Conservation (phyloP, 1,140 invertebrate genomes). For the Heliconius eleuchia region DNA sequence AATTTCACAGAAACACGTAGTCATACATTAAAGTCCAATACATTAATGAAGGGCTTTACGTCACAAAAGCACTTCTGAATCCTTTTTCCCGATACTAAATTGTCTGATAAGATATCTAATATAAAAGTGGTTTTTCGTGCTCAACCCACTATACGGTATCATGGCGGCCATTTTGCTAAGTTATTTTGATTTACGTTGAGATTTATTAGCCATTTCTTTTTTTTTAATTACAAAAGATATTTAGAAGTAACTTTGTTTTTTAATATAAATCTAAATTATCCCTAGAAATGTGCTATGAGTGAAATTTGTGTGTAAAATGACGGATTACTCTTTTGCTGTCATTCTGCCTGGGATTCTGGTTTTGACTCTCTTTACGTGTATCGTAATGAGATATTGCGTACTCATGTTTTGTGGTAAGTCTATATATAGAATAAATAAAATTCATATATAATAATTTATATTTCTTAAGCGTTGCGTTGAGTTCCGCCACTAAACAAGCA, state of each 20-base stretch:
- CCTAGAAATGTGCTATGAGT: neutral
- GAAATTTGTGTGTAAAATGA: conserved; percentile 15
- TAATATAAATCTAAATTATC: neutral
- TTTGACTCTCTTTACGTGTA: conserved; percentile 32
- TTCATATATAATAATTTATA: conserved; percentile 5
- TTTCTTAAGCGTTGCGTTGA: neutral
- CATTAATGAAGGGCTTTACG: conserved; percentile 13
- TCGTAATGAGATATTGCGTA: conserved; percentile 39
- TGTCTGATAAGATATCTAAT: conserved; percentile 36
- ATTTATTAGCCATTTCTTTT: neutral
- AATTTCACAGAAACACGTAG: neutral
- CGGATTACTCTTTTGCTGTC: conserved; percentile 33
- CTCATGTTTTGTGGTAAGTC: conserved; percentile 42
- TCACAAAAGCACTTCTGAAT: conserved; percentile 40
- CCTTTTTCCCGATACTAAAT: conserved; percentile 39
- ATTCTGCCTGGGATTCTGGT: conserved; percentile 39
- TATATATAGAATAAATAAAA: conserved; percentile 5
- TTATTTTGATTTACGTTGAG: conserved; percentile 22
- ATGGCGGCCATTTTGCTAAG: conserved; percentile 19
- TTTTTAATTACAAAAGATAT: neutral
- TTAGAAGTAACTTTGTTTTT: neutral
- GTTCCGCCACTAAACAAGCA: neutral
- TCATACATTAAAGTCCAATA: neutral
- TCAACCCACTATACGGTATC: neutral
- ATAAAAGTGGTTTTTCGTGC: conserved; percentile 30